Conservation (phyloP, 2,113 vertebrate species). For the Myotis davidii region DNA sequence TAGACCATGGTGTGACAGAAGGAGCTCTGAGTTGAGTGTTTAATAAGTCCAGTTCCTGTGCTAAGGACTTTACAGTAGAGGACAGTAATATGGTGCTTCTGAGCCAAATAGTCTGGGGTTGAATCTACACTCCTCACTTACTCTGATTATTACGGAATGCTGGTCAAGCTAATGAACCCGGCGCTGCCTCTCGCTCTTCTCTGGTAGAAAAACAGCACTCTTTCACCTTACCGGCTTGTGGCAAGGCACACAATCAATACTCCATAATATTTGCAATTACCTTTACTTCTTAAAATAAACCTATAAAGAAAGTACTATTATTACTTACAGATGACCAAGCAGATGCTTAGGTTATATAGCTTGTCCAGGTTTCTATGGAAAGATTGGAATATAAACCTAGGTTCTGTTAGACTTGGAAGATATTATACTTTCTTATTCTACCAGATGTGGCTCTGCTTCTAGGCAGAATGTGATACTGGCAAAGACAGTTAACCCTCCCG, state of each 20-base stretch:
- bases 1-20: background rate
- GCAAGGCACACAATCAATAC: background rate
- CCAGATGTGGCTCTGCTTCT: background rate
- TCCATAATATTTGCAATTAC: background rate
- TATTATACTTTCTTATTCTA: background rate
- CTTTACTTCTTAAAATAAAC: constrained; percentile 15
- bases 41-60: background rate
- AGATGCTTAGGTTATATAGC: background rate
- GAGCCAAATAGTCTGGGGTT: background rate
- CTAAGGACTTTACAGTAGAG: background rate
- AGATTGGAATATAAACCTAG: background rate
- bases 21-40: background rate
- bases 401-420: background rate
- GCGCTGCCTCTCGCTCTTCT: background rate
- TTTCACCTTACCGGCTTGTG: background rate
- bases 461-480: background rate
- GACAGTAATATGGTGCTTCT: background rate
- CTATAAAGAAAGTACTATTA: background rate
- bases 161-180: background rate
- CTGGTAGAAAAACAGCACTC: background rate
- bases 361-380: background rate
- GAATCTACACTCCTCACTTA: background rate
- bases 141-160: background rate
- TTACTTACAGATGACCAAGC: background rate
- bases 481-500: background rate